Conservation (phyloP, 1,140 invertebrate species). For the Bombus sylvicola region DNA sequence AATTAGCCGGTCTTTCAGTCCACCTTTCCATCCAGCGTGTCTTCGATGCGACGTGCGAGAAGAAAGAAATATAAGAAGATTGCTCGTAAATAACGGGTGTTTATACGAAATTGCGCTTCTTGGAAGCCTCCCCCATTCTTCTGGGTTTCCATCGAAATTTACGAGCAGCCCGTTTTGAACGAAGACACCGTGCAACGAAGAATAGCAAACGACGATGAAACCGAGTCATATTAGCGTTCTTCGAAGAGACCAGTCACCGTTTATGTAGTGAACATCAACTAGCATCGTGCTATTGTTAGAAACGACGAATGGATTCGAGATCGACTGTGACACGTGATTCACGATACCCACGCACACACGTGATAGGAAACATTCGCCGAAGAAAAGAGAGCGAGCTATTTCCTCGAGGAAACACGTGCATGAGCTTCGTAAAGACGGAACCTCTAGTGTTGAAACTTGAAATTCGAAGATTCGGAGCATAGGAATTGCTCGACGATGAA, state of each 20-base stretch:
- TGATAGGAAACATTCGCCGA: background rate
- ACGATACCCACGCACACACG: slow-evolving; percentile 51
- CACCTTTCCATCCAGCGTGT: background rate
- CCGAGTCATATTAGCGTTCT: slow-evolving; percentile 60
- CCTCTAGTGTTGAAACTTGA: background rate
- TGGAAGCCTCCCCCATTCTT: slow-evolving; percentile 60
- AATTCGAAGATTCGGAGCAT: background rate
- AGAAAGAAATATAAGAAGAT: slow-evolving; percentile 46
- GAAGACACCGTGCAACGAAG: background rate
- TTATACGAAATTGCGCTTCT: slow-evolving; percentile 68
- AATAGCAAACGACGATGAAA: background rate
- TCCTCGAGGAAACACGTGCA: slow-evolving; percentile 12
- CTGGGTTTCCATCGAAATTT: slow-evolving; percentile 63
- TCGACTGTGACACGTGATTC: slow-evolving; percentile 59
- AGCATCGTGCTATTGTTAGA: slow-evolving; percentile 58
- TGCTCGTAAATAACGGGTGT: slow-evolving; percentile 69
- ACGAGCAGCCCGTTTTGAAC: slow-evolving; percentile 58
- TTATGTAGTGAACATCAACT: slow-evolving; percentile 42
- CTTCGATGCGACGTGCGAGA: background rate
- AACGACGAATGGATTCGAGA: slow-evolving; percentile 57
- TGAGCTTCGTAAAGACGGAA: too few relatives aligned
- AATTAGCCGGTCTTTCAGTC: slow-evolving; percentile 24
- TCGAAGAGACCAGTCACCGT: slow-evolving; percentile 57
- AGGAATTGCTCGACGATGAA: background rate
- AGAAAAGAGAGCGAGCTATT: slow-evolving; percentile 6